These are phyloP conservation scores for Diachasmimorpha longicaudata DNA, from an alignment of 1,140 invertebrate genomes.

Conservation along the genomic window DNA sequence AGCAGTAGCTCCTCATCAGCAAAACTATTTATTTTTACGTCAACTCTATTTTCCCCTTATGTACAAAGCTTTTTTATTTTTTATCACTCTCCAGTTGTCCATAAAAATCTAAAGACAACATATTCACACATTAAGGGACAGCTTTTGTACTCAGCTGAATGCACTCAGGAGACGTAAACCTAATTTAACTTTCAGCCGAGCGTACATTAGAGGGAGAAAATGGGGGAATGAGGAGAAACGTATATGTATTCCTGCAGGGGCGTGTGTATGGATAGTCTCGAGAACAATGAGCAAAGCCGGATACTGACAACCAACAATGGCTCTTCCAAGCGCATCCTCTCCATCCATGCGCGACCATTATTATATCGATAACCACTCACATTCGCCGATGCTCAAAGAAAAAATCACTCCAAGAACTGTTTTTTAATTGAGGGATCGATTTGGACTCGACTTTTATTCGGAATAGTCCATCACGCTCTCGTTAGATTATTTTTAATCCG, in stretches of 20 bases:
- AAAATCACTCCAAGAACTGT: background rate
- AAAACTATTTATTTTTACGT: no score
- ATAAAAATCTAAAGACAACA: conserved; percentile 20
- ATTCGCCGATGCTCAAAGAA: background rate
- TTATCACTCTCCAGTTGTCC: background rate
- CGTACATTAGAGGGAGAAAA: background rate
- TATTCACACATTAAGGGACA: background rate
- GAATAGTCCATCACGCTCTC: background rate
- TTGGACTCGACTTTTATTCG: background rate
- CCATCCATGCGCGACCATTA: background rate
- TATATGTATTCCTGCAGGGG: background rate
- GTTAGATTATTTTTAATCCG: background rate
- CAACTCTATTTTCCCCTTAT: background rate
- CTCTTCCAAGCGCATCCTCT: background rate
- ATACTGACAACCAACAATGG: conserved; percentile 15
- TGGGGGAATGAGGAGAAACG: background rate
- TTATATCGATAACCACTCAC: conserved; percentile 1
- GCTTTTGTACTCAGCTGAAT: conserved; percentile 10
- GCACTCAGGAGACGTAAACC: conserved; percentile 13
- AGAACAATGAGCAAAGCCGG: conserved; percentile 24
- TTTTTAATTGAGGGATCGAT: background rate
- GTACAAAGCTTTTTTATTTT: background rate
- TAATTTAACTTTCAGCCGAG: conserved; percentile 19
- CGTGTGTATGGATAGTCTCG: background rate
- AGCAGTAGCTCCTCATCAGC: no score